Conservation (phyloP, 1,140 invertebrate genomes). For the Trypoxylus dichotomus region DNA sequence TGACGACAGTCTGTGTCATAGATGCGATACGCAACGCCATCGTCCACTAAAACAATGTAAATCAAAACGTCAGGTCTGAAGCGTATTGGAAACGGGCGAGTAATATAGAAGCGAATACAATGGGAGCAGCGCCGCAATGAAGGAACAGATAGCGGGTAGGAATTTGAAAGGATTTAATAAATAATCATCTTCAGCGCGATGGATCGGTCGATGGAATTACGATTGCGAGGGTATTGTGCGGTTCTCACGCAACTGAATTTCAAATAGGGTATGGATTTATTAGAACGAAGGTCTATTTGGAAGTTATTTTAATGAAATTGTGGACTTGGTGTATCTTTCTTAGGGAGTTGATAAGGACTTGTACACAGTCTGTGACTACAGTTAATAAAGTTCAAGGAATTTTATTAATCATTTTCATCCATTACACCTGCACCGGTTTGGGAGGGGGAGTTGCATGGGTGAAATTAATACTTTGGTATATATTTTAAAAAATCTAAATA, state of each 20-base stretch:
- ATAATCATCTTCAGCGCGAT: not conserved
- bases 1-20: not conserved
- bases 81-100: not conserved
- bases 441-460: too few relatives aligned
- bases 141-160: not conserved
- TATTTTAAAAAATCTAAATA: too few relatives aligned
- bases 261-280: not conserved
- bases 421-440: too few relatives aligned
- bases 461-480: too few relatives aligned
- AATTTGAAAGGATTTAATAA: constrained; percentile 4
- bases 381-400: too few relatives aligned
- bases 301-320: too few relatives aligned
- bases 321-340: too few relatives aligned
- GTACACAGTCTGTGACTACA: too few relatives aligned
- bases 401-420: too few relatives aligned
- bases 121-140: not conserved
- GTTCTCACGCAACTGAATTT: not conserved
- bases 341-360: too few relatives aligned
- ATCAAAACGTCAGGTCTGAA: not conserved
- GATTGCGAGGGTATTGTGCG: not conserved
- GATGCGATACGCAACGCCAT: not conserved
- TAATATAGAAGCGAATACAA: not conserved
- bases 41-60: not conserved
- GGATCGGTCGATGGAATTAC: not conserved
- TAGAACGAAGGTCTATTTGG: not conserved